Evolutionary conservation across 2,113 vertebrate genomes (phyloP), one percentile per base, ranked within the genome.

Genomic region (Emydura subglobosa): DNA sequence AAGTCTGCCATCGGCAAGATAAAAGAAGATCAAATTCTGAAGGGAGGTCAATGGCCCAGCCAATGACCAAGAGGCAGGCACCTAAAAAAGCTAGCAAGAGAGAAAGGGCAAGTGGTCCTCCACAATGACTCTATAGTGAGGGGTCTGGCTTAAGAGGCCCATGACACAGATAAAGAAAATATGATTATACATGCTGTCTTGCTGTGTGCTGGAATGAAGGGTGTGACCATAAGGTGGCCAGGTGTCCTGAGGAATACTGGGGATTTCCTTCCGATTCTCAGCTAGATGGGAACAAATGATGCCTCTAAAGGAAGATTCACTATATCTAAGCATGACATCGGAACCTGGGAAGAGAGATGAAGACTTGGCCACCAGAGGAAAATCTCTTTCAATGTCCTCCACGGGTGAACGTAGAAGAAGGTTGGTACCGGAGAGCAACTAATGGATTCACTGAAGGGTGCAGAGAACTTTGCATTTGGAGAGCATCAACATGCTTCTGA

Each of bases 11-110:
- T 90, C 68, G 65, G 12, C 87, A 65, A 24, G 76, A 88, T 87
- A 44, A 14, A 21, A 92, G 88, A 92, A 93, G 94, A 90, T 85
- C 84, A 90, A 90, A 55, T 82, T 29, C 88, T 94, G 91, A 94
- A 94, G 83, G 88, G 96, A 94, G 65, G 72, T 94, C 65, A 65
- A 50, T 93, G 94, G 55, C 81, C 93, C 27, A 55, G 25, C 80
- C 81, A 57, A 96, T 81, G 79, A 83, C 92, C 68, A 74, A 74
- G 68, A 74, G 68, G 68, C 7, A 24, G n/a, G 8, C 68, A 42
- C 86, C 74, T 74, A 31, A 86, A 47, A 89, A 17, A 83, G 74
- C 24, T 89, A 84, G 31, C 87, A 47, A 94, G 61, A 44, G 51
- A 1, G 4, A 89, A 94, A 6, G 93, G 93, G 91, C 82, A 47